Conservation (phyloP, 2,113 vertebrate species). For the Accipiter virgatus region DNA sequence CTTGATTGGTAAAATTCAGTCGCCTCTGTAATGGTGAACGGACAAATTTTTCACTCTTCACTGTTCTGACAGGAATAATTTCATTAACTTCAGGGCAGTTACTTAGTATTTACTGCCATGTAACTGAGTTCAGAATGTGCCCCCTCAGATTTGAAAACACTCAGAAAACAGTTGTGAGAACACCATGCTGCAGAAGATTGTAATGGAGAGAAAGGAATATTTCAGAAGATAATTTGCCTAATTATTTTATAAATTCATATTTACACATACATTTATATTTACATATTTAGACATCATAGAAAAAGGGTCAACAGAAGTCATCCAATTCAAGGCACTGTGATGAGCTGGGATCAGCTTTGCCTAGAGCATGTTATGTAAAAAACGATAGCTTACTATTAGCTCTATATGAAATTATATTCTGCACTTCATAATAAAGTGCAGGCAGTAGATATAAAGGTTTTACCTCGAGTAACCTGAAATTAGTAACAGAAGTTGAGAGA, state of each 20-base stretch:
- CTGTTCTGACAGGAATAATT: background rate
- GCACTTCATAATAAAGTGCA: background rate
- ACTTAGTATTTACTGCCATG: background rate
- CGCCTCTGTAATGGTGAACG: background rate
- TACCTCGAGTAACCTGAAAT: background rate
- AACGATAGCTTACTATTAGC: background rate
- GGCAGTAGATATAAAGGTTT: background rate
- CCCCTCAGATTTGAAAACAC: background rate
- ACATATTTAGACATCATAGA: too few species aligned
- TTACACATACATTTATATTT: background rate
- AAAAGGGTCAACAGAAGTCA: too few species aligned
- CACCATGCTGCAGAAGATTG: accelerated
- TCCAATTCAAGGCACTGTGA: background rate
- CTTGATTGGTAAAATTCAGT: background rate
- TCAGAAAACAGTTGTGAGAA: background rate
- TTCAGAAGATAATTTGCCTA: background rate
- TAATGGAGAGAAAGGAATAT: background rate
- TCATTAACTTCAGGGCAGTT: background rate
- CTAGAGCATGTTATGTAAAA: background rate
- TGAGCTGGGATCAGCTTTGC: conserved; percentile 2
- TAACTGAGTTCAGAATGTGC: background rate
- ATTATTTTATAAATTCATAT: background rate
- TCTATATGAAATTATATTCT: background rate
- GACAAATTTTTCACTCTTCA: background rate
- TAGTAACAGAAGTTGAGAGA: background rate